These are phyloP conservation scores for Apocheima hispidaria DNA, from an alignment of 2,888 invertebrate species.

Conservation along the genomic window DNA sequence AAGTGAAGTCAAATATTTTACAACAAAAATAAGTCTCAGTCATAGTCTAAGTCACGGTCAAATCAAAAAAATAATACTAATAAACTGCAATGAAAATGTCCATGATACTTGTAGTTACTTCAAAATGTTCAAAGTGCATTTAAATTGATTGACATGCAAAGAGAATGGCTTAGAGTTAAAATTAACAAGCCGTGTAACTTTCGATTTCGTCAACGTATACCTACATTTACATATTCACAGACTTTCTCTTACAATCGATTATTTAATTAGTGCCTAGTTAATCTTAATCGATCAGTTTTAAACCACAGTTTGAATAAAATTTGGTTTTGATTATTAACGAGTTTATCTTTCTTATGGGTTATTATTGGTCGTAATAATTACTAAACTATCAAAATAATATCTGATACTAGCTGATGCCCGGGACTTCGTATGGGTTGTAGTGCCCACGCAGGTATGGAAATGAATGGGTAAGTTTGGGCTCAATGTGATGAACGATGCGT, in stretches of 20 bases:
- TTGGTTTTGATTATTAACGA: neutral
- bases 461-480: no score
- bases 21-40: no score
- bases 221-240: slow-evolving; percentile 6
- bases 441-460: no score
- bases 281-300: slow-evolving; percentile 5
- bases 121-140: neutral
- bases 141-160: slow-evolving; percentile 13
- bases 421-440: no score
- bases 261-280: slow-evolving; percentile 5
- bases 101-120: no score
- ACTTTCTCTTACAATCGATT: slow-evolving; percentile 20
- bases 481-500: no score
- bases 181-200: slow-evolving; percentile 19
- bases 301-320: slow-evolving; percentile 2
- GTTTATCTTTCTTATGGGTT: neutral
- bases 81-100: no score
- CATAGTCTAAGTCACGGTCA: no score
- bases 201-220: slow-evolving; percentile 22
- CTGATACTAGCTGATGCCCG: no score
- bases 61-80: no score
- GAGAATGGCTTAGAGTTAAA: slow-evolving; percentile 16
- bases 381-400: neutral
- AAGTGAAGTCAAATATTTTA: no score
- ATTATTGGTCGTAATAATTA: no score